Evolutionary conservation across 2,888 invertebrate species (phyloP), one percentile per base, ranked within the genome.

Genomic region (Eledone cirrhosa): DNA sequence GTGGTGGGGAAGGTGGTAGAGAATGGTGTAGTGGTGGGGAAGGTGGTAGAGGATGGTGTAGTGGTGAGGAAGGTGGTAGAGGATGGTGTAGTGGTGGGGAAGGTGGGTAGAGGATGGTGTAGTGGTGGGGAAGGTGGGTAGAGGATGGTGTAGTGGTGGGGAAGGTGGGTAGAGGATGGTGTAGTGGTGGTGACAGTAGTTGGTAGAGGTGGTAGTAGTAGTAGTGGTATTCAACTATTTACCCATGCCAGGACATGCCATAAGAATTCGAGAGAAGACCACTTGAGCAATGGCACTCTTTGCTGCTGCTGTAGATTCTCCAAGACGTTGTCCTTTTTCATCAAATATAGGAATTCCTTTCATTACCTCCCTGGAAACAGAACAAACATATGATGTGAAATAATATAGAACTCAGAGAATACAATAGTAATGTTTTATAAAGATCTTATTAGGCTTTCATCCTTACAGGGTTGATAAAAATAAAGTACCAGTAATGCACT

Each of bases 201-300:
- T 41, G 33, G 33, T n/a, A n/a, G n/a, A 0, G 41, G 41, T 41
- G 41, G 29, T 41, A 11, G 31, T 24, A 22, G n/a, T 2, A 11
- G 48, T n/a, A 33, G 33, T n/a, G 1, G 19, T 2, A n/a, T 4
- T n/a, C 11, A 24, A n/a, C 7, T 29, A 88, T 90, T 87, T 92
- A 98, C 97, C 93, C 97, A 99, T 98, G 89, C 97, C 96, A 14
- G 99, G 99, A 33, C 94, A 90, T 0, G 98, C 97, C 99, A 99
- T 99, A 78, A 93, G 91, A 80, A 98, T 94, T 85, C 99, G 93
- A 78, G 97, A 98, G 7, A 97, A 87, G 79, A 96, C 94, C 11
- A 99, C 98, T 84, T 96, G 94, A 0, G 93, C 91, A 82, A 99
- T 98, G 27, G 98, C 99, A 80, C 93, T 93, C 80, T 92, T 92